Conservation (phyloP, 92 coral and sea anemone species). For the Palythoa caribaeorum region DNA sequence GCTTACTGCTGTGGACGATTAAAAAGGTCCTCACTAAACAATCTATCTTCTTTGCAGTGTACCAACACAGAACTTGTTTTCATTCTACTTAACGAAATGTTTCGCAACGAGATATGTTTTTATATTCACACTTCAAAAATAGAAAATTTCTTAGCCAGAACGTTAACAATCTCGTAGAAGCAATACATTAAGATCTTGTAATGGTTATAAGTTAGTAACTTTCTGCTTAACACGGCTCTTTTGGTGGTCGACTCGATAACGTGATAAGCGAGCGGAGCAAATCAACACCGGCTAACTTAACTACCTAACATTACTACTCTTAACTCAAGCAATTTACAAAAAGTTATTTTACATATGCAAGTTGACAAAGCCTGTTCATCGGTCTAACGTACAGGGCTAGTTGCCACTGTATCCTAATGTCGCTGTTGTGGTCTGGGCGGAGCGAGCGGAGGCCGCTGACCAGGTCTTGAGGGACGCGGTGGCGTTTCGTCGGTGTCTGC, state of each 20-base stretch:
- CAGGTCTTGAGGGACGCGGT: neutral
- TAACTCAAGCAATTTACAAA: too few relatives aligned
- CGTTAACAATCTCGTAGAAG: too few relatives aligned
- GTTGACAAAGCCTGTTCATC: neutral
- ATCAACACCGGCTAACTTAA: too few relatives aligned
- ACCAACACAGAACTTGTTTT: neutral
- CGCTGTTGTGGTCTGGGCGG: slow-evolving; percentile 14
- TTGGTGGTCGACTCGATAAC: too few relatives aligned
- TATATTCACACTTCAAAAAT: neutral
- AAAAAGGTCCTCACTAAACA: neutral
- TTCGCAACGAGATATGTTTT: neutral
- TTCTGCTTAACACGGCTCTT: too few relatives aligned
- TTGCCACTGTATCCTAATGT: neutral
- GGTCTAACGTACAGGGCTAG: neutral
- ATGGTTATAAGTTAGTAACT: too few relatives aligned
- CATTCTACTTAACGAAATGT: neutral
- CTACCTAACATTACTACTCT: too few relatives aligned
- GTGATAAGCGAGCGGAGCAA: too few relatives aligned
- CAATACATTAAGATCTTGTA: too few relatives aligned
- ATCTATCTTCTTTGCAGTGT: neutral
- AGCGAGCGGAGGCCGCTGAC: slow-evolving; percentile 41
- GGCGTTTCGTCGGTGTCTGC: neutral
- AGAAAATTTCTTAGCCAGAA: neutral
- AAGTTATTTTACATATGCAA: neutral
- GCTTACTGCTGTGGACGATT: neutral